phyloP scores from a whole-genome alignment of 53 echinoderm and acorn worm species.

The Holothuria leucospilota region DNA sequence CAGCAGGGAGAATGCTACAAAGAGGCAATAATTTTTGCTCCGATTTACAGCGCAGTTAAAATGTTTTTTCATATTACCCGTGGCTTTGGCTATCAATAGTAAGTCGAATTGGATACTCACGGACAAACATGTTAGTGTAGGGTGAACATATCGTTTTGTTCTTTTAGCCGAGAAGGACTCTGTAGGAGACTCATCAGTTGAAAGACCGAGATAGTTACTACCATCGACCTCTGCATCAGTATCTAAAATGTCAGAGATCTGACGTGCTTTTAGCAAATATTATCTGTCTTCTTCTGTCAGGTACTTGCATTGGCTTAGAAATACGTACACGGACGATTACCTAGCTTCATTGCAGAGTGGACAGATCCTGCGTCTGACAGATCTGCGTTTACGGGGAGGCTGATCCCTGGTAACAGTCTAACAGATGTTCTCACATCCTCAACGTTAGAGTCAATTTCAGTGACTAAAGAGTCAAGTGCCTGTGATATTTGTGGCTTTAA shows the following conservation, averaged over 20 bases:
- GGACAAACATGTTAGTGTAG: constrained; percentile 52
- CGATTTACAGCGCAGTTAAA: too few species aligned
- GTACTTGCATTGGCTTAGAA: constrained; percentile 40
- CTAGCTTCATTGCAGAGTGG: constrained; percentile 60
- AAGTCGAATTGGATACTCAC: constrained; percentile 42
- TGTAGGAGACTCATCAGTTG: too few species aligned
- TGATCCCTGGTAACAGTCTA: too few species aligned
- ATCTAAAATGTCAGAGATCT: constrained; percentile 39
- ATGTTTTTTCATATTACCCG: constrained; percentile 77
- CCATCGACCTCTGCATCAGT: background rate
- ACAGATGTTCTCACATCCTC: too few species aligned
- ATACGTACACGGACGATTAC: constrained; percentile 9
- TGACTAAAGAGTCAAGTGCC: too few species aligned
- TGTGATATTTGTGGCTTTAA: constrained; percentile 65
- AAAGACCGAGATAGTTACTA: background rate
- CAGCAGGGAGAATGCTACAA: too few species aligned
- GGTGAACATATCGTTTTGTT: constrained; percentile 56
- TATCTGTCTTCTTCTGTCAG: constrained; percentile 47
- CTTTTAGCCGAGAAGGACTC: constrained; percentile 45
- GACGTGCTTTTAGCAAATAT: background rate
- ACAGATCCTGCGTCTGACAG: constrained; percentile 26
- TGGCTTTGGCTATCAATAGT: constrained; percentile 70
- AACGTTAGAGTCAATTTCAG: constrained; percentile 8
- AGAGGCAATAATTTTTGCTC: too few species aligned
- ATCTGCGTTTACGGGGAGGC: background rate